Evolutionary conservation across 2,797 vertebrate species (phyloP).

Genomic region (Orientallactaga sibirica): DNA sequence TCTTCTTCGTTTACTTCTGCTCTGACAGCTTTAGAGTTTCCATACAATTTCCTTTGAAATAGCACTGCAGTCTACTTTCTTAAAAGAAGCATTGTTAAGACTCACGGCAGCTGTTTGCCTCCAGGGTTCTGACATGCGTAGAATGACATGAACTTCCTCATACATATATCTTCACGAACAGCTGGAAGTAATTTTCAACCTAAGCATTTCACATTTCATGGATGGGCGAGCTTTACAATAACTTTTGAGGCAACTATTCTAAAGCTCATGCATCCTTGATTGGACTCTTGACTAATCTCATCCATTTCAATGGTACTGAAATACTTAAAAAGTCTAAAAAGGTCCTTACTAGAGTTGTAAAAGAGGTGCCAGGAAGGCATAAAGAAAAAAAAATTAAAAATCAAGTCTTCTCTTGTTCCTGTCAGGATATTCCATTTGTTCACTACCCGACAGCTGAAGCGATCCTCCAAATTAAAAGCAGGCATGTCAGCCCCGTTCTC

Average conservation of each 20-base stretch:
- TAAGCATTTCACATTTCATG: constrained; percentile 73
- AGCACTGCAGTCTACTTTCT: not conserved
- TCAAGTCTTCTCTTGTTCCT: not conserved
- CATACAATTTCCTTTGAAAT: constrained; percentile 18
- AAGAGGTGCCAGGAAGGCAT: constrained; percentile 27
- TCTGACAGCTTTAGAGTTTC: not conserved
- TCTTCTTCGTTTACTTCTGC: not conserved
- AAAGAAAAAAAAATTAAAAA: not conserved
- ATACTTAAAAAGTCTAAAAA: constrained; percentile 58
- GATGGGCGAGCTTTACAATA: constrained; percentile 68
- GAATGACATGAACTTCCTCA: not conserved
- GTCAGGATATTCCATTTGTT: not conserved
- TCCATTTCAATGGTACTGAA: constrained; percentile 59
- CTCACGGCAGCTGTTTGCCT: constrained; percentile 58
- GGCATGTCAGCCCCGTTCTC: not conserved
- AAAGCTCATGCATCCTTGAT: constrained; percentile 56
- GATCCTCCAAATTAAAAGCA: not conserved
- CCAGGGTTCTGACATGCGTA: constrained; percentile 11
- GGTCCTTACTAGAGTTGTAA: not conserved
- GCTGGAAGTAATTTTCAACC: constrained; percentile 79
- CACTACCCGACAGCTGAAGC: not conserved
- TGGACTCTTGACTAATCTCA: constrained; percentile 35
- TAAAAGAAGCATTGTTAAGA: constrained; percentile 51
- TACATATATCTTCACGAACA: constrained; percentile 54
- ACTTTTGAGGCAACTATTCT: constrained; percentile 60